These are phyloP conservation scores for Escarpia spicata DNA, from an alignment of 2,888 invertebrate genomes.

Conservation along the genomic window DNA sequence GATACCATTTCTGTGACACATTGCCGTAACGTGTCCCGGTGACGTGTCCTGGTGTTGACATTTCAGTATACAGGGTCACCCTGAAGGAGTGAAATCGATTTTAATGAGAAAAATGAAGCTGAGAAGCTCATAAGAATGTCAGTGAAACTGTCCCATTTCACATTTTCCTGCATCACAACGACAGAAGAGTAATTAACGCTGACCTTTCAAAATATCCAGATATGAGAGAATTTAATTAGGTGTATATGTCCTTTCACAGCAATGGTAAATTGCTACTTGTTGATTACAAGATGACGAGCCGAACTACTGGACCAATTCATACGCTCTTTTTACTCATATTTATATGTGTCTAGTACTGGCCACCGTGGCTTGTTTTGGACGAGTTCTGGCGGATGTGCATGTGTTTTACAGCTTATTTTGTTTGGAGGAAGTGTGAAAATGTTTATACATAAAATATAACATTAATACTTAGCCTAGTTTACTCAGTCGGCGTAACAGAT, in stretches of 20 bases:
- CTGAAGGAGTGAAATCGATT: too few relatives aligned
- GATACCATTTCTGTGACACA: background rate
- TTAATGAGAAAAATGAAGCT: too few relatives aligned
- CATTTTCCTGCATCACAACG: background rate
- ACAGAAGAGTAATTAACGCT: background rate
- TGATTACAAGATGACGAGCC: background rate
- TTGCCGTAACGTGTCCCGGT: background rate
- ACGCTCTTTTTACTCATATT: too few relatives aligned
- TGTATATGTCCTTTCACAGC: background rate
- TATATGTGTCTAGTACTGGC: too few relatives aligned
- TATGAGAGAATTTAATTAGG: background rate
- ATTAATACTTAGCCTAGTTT: too few relatives aligned
- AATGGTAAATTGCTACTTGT: background rate
- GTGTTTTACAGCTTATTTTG: too few relatives aligned
- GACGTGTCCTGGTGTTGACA: too few relatives aligned
- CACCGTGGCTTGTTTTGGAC: background rate
- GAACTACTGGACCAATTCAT: background rate
- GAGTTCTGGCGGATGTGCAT: background rate
- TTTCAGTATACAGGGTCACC: too few relatives aligned
- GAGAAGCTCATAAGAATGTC: too few relatives aligned
- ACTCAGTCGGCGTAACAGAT: background rate
- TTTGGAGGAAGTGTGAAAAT: background rate
- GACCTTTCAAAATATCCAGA: background rate
- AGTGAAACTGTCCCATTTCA: too few relatives aligned
- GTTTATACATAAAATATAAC: too few relatives aligned